Conservation (phyloP, 2,888 invertebrate genomes). For the Diabrotica balteata region DNA sequence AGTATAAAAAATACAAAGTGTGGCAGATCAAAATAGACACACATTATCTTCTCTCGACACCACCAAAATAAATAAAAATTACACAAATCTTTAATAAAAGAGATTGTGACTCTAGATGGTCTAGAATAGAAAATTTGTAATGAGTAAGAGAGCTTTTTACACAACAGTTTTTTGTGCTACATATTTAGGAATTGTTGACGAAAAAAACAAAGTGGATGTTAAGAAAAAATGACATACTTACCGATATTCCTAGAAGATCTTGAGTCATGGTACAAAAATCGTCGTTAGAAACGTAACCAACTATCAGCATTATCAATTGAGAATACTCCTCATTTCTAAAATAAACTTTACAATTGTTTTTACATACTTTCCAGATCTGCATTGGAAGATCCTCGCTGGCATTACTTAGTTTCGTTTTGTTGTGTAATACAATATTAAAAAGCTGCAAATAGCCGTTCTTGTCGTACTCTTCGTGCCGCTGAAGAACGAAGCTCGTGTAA, state of each 20-base stretch:
- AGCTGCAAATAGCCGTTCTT: slow-evolving; percentile 43
- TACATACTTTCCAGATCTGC: slow-evolving; percentile 46
- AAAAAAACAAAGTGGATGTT: background rate
- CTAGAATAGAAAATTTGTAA: too few species aligned
- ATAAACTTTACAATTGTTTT: slow-evolving; percentile 31
- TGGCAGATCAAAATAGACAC: too few species aligned
- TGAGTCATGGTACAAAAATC: slow-evolving; percentile 46
- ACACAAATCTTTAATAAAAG: too few species aligned
- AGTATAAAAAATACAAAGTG: too few species aligned
- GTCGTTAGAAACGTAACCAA: slow-evolving; percentile 51
- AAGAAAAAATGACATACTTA: slow-evolving; percentile 37
- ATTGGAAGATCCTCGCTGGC: slow-evolving; percentile 46
- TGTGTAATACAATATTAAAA: slow-evolving; percentile 50
- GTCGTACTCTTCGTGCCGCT: slow-evolving; percentile 39
- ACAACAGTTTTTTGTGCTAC: background rate
- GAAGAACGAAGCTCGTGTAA: slow-evolving; percentile 42
- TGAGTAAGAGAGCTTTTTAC: background rate
- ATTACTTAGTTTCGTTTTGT: slow-evolving; percentile 46
- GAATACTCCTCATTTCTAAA: slow-evolving; percentile 47
- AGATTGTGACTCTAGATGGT: too few species aligned
- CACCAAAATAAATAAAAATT: too few species aligned
- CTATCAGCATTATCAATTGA: slow-evolving; percentile 50
- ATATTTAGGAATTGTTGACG: background rate
- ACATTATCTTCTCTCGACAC: too few species aligned
- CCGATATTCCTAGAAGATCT: slow-evolving; percentile 50